A percentile compares a stretch with the other conserved stretches of the same genome.
These are phyloP conservation scores for Zosterops pallidus DNA, from an alignment of 2,113 vertebrate species.

Conservation along the genomic window DNA sequence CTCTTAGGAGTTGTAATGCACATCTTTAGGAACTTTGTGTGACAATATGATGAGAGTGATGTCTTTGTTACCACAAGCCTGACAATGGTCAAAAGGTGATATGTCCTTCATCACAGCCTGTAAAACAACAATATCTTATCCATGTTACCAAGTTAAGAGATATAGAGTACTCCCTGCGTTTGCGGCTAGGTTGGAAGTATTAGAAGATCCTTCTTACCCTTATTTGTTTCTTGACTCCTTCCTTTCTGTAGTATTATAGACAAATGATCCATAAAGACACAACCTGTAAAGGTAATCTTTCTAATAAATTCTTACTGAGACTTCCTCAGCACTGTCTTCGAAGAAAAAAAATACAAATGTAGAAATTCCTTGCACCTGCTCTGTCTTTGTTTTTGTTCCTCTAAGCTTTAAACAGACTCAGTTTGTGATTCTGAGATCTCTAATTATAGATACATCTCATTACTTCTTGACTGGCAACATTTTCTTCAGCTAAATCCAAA, in stretches of 20 bases:
- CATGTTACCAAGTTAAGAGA: not conserved
- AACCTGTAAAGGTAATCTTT: not conserved
- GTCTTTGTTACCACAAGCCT: not conserved
- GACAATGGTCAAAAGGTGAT: not conserved
- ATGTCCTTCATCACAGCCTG: not conserved
- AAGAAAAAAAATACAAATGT: not conserved
- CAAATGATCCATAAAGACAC: not conserved
- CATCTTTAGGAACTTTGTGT: not conserved
- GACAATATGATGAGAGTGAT: not conserved
- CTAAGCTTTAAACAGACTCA: not conserved
- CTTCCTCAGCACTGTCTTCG: not conserved
- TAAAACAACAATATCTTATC: not conserved
- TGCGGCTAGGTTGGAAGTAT: not conserved
- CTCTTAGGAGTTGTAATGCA: not conserved
- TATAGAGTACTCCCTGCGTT: fast-evolving
- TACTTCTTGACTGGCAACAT: not conserved
- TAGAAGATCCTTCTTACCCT: not conserved
- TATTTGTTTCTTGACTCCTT: not conserved
- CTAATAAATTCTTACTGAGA: not conserved
- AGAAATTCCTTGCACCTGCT: not conserved
- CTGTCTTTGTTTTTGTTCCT: not conserved
- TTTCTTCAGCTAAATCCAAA: not conserved
- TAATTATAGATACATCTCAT: not conserved
- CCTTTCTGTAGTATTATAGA: not conserved
- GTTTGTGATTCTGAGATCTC: not conserved